phyloP scores from a whole-genome alignment of 2,888 invertebrate genomes.

The Hesperia comma region DNA sequence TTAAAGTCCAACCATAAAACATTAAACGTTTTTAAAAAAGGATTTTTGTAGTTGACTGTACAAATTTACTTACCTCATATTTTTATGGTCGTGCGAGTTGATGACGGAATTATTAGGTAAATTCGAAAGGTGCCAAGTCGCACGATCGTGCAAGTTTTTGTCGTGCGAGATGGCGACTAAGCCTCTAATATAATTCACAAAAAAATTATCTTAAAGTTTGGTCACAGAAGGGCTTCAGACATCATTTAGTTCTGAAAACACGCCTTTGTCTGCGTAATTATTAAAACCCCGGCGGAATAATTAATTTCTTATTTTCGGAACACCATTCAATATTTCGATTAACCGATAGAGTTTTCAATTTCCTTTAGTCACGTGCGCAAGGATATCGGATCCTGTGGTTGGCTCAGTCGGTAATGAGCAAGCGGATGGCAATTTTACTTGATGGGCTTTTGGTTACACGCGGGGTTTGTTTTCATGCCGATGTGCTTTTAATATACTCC shows the following conservation, averaged over 20 bases:
- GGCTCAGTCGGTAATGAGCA: slow-evolving; percentile 80
- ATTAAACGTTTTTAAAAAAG: too few relatives aligned
- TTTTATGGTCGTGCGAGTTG: too few relatives aligned
- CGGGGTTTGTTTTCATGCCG: slow-evolving; percentile 67
- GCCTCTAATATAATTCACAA: too few relatives aligned
- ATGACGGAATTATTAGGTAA: too few relatives aligned
- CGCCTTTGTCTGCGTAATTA: neutral
- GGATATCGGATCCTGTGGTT: slow-evolving; percentile 80
- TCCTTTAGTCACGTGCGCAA: slow-evolving; percentile 80
- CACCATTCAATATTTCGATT: slow-evolving; percentile 78
- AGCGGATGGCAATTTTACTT: slow-evolving; percentile 80
- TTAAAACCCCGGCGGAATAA: slow-evolving; percentile 44
- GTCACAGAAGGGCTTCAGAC: too few relatives aligned
- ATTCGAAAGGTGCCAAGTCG: too few relatives aligned
- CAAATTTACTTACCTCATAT: too few relatives aligned
- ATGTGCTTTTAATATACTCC: slow-evolving; percentile 69
- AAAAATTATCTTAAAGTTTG: too few relatives aligned
- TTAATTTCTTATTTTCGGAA: slow-evolving; percentile 62
- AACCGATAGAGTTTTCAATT: slow-evolving; percentile 83
- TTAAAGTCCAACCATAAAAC: too few relatives aligned
- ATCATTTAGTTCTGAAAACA: neutral
- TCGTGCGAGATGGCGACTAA: too few relatives aligned
- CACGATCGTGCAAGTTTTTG: too few relatives aligned
- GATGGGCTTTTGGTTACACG: slow-evolving; percentile 79
- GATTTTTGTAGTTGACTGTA: too few relatives aligned